These are phyloP conservation scores for Therioaphis trifolii DNA, from an alignment of 2,888 invertebrate species.

Conservation along the genomic window DNA sequence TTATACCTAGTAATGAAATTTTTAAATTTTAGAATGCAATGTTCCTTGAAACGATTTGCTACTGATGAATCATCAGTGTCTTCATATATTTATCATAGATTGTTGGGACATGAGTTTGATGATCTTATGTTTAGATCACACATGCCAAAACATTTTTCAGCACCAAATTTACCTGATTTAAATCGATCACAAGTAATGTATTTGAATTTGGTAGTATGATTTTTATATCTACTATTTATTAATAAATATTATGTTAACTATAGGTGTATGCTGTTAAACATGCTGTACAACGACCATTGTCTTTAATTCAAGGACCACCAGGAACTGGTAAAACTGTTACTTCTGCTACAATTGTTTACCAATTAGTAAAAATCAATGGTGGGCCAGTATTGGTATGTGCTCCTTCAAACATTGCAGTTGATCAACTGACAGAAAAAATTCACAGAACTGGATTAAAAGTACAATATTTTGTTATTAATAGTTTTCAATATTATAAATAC, in stretches of 20 bases:
- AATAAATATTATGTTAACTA: not conserved
- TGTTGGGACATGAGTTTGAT: slow-evolving; percentile 94
- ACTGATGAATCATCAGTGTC: slow-evolving; percentile 97
- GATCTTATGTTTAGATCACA: slow-evolving; percentile 92
- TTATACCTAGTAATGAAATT: too few species aligned
- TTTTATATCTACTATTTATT: not conserved
- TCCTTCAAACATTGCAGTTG: slow-evolving; percentile 98
- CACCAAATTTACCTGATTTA: slow-evolving; percentile 95
- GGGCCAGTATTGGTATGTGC: slow-evolving; percentile 97
- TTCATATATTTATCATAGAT: slow-evolving; percentile 95
- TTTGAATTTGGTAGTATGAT: not conserved
- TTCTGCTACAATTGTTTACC: slow-evolving; percentile 98
- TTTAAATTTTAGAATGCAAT: slow-evolving; percentile 82
- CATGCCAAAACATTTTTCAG: slow-evolving; percentile 95
- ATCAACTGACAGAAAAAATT: slow-evolving; percentile 98
- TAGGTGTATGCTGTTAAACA: slow-evolving; percentile 97
- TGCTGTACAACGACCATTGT: slow-evolving; percentile 93
- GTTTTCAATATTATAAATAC: not conserved
- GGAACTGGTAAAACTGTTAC: slow-evolving; percentile 99
- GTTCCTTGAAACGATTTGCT: slow-evolving; percentile 93
- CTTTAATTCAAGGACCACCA: slow-evolving; percentile 96
- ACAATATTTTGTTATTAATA: slow-evolving; percentile 67
- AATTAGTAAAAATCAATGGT: slow-evolving; percentile 92
- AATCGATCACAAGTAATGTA: slow-evolving; percentile 87
- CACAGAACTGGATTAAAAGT: slow-evolving; percentile 94